Percentiles rank a stretch among this genome's conserved stretches.
phyloP scores from a whole-genome alignment of 2,113 vertebrate genomes.

The Brachyistius frenatus region DNA sequence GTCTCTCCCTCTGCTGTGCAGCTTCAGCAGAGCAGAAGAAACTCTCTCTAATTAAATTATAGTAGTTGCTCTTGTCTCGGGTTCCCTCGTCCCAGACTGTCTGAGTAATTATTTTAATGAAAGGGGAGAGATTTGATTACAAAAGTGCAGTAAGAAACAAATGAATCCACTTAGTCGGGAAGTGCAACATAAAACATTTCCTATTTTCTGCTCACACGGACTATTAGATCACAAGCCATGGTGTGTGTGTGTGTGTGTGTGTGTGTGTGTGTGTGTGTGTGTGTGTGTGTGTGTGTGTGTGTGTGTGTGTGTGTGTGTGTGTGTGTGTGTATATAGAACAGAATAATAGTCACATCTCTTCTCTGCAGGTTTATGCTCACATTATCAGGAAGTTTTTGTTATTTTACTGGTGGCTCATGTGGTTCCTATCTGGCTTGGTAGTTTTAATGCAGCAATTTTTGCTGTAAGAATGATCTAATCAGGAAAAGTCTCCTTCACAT shows the following conservation, averaged over 20 bases:
- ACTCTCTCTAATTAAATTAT: slow-evolving; percentile 68
- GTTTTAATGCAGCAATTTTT: slow-evolving; percentile 2
- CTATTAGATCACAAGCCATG: slow-evolving; percentile 30
- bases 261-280: not conserved
- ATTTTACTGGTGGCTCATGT: slow-evolving; percentile 4
- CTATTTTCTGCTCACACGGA: slow-evolving; percentile 20
- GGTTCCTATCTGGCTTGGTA: not conserved
- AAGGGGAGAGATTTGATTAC: slow-evolving; percentile 71
- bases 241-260: not conserved
- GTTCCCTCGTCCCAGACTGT: slow-evolving; percentile 58
- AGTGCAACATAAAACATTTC: slow-evolving; percentile 53
- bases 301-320: not conserved
- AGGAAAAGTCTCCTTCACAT: slow-evolving; percentile 10
- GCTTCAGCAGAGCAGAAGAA: slow-evolving; percentile 45
- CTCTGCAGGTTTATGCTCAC: slow-evolving; percentile 8
- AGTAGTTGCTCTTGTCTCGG: slow-evolving; percentile 44
- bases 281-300: not conserved
- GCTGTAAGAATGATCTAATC: slow-evolving; percentile 6
- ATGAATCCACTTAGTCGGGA: slow-evolving; percentile 60
- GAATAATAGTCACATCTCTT: slow-evolving; percentile 16
- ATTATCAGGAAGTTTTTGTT: slow-evolving; percentile 5
- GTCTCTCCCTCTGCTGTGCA: slow-evolving; percentile 1
- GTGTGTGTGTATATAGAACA: slow-evolving; percentile 8
- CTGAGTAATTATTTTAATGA: slow-evolving; percentile 75
- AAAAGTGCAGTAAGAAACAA: slow-evolving; percentile 60